phyloP scores from a whole-genome alignment of 2,797 vertebrate genomes.

The Poeciliopsis turneri region DNA sequence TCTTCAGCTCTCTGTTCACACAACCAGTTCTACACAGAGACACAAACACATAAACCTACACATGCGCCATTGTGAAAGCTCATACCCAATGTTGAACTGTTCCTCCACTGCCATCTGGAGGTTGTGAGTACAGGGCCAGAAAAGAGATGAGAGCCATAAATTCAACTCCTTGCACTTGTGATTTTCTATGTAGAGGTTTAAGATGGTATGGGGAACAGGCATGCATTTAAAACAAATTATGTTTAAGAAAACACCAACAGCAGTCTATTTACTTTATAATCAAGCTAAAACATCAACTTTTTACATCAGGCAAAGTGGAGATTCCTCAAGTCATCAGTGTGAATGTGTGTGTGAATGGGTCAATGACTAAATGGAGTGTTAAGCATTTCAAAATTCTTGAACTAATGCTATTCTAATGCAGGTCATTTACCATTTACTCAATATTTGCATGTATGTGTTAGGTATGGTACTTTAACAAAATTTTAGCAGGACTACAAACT shows the following conservation, averaged over 20 bases:
- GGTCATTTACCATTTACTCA: background rate
- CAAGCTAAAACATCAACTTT: background rate
- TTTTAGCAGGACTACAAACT: background rate
- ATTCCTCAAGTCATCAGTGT: background rate
- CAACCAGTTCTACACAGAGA: conserved; percentile 29
- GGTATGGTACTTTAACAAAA: background rate
- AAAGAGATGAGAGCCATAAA: background rate
- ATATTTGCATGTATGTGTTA: background rate
- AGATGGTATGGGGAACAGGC: conserved; percentile 3
- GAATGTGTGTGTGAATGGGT: background rate
- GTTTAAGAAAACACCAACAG: background rate
- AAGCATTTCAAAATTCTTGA: background rate
- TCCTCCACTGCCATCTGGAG: conserved; percentile 74
- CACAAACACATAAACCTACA: conserved; percentile 7
- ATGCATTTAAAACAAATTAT: conserved; percentile 5
- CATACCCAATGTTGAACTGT: conserved; percentile 39
- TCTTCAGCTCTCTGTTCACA: conserved; percentile 19
- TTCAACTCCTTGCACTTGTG: background rate
- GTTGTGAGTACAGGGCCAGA: background rate
- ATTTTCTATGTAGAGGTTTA: conserved; percentile 16
- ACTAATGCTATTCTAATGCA: background rate
- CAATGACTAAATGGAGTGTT: background rate
- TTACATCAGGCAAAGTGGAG: background rate
- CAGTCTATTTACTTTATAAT: background rate
- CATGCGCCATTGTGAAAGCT: background rate